Percentiles rank a stretch among this genome's conserved stretches.
phyloP scores from a whole-genome alignment of 2,888 invertebrate species.

The Alsophila aescularia region DNA sequence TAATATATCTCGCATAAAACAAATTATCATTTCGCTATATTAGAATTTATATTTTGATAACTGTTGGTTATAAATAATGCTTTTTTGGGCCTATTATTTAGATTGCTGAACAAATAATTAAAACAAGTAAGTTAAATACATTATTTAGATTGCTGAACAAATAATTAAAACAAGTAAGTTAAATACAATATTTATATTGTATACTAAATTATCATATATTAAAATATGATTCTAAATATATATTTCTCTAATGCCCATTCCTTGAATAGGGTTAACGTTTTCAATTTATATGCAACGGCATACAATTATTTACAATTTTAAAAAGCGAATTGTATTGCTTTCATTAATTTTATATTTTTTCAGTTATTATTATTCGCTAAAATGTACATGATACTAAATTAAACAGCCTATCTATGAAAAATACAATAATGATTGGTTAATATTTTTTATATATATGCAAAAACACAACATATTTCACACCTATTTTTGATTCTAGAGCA shows the following conservation, averaged over 20 bases:
- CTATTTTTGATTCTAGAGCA: too few species aligned
- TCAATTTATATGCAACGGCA: conserved; percentile 47
- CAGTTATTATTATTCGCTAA: conserved; percentile 11
- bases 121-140: too few species aligned
- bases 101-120: too few species aligned
- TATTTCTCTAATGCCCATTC: conserved; percentile 50
- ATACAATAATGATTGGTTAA: neutral
- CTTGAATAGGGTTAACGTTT: conserved; percentile 51
- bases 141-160: neutral
- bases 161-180: neutral
- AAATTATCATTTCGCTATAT: too few species aligned
- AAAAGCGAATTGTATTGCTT: conserved; percentile 77
- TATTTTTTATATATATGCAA: neutral
- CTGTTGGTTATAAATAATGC: too few species aligned
- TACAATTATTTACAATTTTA: conserved; percentile 52
- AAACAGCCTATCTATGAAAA: conserved; percentile 21
- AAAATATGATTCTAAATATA: conserved; percentile 19
- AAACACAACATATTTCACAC: conserved; percentile 11
- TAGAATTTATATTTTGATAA: too few species aligned
- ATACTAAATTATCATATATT: conserved; percentile 4
- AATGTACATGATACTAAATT: conserved; percentile 21
- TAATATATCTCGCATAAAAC: too few species aligned
- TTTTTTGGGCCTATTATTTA: too few species aligned
- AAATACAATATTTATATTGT: conserved; percentile 15
- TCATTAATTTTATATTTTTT: conserved; percentile 33